Conservation (phyloP, 1,140 invertebrate genomes). For the Tetramorium alpestre region DNA sequence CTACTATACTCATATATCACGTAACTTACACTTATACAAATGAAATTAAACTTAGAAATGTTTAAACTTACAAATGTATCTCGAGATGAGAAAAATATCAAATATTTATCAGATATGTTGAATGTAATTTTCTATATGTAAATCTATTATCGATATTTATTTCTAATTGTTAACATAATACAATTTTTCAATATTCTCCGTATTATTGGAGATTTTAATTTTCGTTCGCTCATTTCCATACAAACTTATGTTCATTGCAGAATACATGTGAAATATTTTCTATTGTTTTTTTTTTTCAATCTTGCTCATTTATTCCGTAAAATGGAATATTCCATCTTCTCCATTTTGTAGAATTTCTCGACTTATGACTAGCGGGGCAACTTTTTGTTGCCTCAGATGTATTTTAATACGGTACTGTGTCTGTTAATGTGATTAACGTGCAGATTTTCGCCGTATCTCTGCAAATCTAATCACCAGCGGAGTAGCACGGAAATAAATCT, state of each 20-base stretch:
- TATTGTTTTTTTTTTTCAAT: constrained; percentile 11
- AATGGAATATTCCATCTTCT: constrained; percentile 27
- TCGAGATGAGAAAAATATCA: background rate
- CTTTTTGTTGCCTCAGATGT: constrained; percentile 42
- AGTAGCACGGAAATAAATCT: constrained; percentile 17
- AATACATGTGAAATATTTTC: background rate
- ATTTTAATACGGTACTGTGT: constrained; percentile 42
- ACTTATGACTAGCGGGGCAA: constrained; percentile 17
- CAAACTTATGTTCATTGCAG: background rate
- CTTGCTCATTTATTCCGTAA: constrained; percentile 20
- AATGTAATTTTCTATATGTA: background rate
- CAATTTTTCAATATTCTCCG: background rate
- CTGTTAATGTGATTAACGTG: constrained; percentile 47
- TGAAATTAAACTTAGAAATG: background rate
- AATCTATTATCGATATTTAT: background rate
- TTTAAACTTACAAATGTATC: background rate
- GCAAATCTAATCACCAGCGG: constrained; percentile 34
- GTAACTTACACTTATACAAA: background rate
- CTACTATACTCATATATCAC: background rate
- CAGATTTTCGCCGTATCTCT: constrained; percentile 30
- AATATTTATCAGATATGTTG: background rate
- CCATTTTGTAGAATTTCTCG: constrained; percentile 3
- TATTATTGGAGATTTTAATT: background rate
- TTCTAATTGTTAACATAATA: background rate
- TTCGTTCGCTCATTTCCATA: background rate